Conservation (phyloP, 2,797 vertebrate species). For the Phrynocephalus vlangalii region DNA sequence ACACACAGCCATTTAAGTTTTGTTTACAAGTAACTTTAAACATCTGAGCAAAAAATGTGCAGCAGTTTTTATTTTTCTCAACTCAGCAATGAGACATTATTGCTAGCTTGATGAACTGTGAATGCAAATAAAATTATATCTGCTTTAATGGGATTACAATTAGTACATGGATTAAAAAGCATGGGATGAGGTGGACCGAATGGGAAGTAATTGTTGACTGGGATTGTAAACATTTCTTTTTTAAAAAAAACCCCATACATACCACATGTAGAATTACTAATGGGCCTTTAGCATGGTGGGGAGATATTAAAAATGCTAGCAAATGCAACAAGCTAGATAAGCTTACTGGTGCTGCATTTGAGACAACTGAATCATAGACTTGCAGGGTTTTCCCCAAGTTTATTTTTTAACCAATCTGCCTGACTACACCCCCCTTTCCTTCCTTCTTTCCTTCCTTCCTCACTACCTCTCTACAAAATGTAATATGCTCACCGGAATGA, state of each 20-base stretch:
- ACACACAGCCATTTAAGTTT: conserved; percentile 33
- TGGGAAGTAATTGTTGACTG: conserved; percentile 39
- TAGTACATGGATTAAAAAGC: conserved; percentile 78
- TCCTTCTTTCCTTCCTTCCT: neutral
- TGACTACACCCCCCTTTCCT: neutral
- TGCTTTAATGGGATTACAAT: conserved; percentile 83
- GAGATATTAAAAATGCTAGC: conserved; percentile 13
- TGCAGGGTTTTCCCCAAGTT: neutral
- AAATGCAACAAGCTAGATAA: conserved; percentile 2
- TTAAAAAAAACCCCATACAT: conserved; percentile 15
- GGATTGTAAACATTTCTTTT: conserved; percentile 56
- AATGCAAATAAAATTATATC: conserved; percentile 83
- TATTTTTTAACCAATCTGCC: conserved; percentile 1
- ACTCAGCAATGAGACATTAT: conserved; percentile 72
- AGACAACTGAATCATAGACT: conserved; percentile 26
- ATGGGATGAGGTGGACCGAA: conserved; percentile 61
- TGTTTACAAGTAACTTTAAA: conserved; percentile 59
- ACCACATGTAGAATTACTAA: conserved; percentile 34
- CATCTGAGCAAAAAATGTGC: conserved; percentile 51
- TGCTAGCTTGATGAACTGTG: conserved; percentile 79
- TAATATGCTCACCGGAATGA: conserved; percentile 10
- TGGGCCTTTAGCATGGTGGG: conserved; percentile 35
- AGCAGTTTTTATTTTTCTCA: conserved; percentile 50
- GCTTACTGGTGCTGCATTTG: conserved; percentile 13
- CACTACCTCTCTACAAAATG: neutral